Evolutionary conservation across 2,113 vertebrate genomes (phyloP).

Genomic region (Galbula dea): DNA sequence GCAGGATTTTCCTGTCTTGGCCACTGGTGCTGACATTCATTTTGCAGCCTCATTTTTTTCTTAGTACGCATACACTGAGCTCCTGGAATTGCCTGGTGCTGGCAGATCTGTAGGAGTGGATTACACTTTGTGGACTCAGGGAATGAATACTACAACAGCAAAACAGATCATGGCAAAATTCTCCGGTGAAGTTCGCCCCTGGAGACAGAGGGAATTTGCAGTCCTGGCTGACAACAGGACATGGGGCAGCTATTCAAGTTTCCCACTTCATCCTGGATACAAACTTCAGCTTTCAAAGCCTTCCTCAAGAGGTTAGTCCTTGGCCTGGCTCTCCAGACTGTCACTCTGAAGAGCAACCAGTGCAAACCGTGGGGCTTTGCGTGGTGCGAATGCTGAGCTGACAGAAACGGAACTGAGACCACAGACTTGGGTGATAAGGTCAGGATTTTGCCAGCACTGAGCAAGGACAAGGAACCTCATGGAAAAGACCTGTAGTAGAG

Average conservation of each 20-base stretch:
- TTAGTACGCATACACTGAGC: not conserved
- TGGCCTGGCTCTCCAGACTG: slow-evolving; percentile 3
- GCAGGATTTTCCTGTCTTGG: not conserved
- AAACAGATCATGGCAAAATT: not conserved
- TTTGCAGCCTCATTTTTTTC: not conserved
- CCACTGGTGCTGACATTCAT: not conserved
- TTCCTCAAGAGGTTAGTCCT: slow-evolving; percentile 35
- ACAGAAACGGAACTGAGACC: not conserved
- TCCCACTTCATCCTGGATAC: slow-evolving; percentile 55
- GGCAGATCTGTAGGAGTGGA: not conserved
- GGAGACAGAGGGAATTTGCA: slow-evolving; percentile 8
- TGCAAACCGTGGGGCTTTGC: not conserved
- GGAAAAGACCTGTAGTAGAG: not conserved
- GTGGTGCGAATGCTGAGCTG: fast-evolving
- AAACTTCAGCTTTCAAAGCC: slow-evolving; percentile 37
- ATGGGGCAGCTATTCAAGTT: slow-evolving; percentile 38
- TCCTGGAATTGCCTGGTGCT: slow-evolving; percentile 22
- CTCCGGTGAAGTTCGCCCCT: not conserved
- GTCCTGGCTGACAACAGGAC: slow-evolving; percentile 26
- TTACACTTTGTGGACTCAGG: not conserved
- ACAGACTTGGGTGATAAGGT: fast-evolving
- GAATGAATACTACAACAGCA: not conserved
- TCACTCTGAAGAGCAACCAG: not conserved
- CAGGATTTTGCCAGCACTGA: not conserved
- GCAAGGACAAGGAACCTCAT: not conserved